Evolutionary conservation across 1,140 invertebrate genomes (phyloP).

Genomic region (Ladona fulva): DNA sequence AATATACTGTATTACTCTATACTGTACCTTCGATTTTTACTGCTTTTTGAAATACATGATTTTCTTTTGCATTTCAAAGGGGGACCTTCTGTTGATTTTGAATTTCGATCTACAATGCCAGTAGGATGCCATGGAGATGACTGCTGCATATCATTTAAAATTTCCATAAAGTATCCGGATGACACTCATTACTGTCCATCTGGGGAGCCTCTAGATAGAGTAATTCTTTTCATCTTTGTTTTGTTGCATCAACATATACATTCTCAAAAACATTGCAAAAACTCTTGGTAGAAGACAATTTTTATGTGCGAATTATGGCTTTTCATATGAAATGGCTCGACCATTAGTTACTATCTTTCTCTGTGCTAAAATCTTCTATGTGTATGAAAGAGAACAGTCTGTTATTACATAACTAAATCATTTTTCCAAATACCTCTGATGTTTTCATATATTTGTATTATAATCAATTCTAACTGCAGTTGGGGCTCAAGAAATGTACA

Average conservation of each 20-base stretch:
- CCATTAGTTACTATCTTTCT: too few species aligned
- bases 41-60: neutral
- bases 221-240: neutral
- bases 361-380: neutral
- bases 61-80: neutral
- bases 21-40: neutral
- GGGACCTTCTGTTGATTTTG: slow-evolving; percentile 9
- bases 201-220: slow-evolving; percentile 5
- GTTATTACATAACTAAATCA: neutral
- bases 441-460: neutral
- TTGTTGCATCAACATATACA: too few species aligned
- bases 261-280: too few species aligned
- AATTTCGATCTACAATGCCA: slow-evolving; percentile 13
- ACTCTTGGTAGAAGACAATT: too few species aligned
- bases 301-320: too few species aligned
- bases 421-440: too few species aligned
- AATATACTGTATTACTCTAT: neutral
- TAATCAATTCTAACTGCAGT: slow-evolving; percentile 17
- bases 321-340: too few species aligned
- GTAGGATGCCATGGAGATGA: neutral
- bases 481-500: slow-evolving; percentile 24
- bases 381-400: neutral
- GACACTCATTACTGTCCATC: neutral
- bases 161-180: slow-evolving; percentile 4
- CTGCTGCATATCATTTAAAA: neutral